Evolutionary conservation across 2,797 vertebrate genomes (phyloP), one percentile per base, ranked within the genome.

Genomic region (Australoheros facetus): DNA sequence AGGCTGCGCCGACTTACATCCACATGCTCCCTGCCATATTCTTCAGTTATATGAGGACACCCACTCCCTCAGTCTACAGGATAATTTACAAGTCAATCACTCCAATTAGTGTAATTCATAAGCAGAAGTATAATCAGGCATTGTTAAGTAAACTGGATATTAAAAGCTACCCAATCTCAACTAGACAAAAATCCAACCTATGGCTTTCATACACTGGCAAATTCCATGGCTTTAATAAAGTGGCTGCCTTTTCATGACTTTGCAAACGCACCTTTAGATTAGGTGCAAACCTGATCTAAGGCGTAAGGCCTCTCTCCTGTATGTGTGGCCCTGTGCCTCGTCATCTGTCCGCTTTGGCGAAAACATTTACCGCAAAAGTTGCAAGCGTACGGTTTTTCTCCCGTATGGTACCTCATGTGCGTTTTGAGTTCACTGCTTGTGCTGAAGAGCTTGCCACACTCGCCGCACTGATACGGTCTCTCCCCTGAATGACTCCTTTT

Each of bases 341-440:
- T 85, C 87, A 88, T 71, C 34, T 84, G 80, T 66, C 75, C 82
- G 2, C 76, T 85, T 11, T 81, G 79, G 10, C 48, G 30, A 70
- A 90, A 88, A 12, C 59, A 7, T 53, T 83, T 88, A 5, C 85
- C 89, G 2, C 87, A 90, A 13, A 90, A 57, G 5, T 81, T 73
- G 16, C 89, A 87, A 0, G 56, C 12, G 56, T 56, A 86, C 1
- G 80, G 84, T 34, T 88, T 90, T 23, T 86, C 86, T 4, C 80
- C 88, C 1, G 86, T 71, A 37, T 88, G 88, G 73, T 85, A 73
- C 1, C 82, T 62, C 88, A 83, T 88, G 85, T 90, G 89, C 2
- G 30, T 77, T 57, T 89, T 89, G 34, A 85, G 82, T 9, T 81
- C 81, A 53, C 73, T 64, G 71, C 80, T 79, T 0, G 82, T 81